These are phyloP conservation scores for Leuciscus idus DNA, from an alignment of 2,113 vertebrate genomes.

Conservation along the genomic window DNA sequence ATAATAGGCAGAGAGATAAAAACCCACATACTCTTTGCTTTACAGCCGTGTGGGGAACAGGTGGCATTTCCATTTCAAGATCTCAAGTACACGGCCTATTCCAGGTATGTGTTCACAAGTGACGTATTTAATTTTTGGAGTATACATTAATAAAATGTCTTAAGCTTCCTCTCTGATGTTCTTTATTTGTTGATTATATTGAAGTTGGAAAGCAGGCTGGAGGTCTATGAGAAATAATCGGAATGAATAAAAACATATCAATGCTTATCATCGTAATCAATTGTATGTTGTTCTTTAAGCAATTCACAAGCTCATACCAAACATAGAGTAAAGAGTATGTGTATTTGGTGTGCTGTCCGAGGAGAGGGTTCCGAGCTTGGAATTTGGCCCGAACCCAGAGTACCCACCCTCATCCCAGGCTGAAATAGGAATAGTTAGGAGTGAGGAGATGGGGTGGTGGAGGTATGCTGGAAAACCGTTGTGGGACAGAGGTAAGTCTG, in stretches of 20 bases:
- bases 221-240: background rate
- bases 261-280: background rate
- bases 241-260: background rate
- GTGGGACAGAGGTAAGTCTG: no score
- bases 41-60: background rate
- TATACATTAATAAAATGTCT: background rate
- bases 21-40: no score
- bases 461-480: no score
- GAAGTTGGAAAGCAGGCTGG: background rate
- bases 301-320: background rate
- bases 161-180: background rate
- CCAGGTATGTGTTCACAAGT: slow-evolving; percentile 47
- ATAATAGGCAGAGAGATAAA: no score
- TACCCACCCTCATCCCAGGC: no score
- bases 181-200: background rate
- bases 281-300: background rate
- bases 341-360: no score
- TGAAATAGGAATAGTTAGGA: no score
- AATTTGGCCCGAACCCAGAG: no score
- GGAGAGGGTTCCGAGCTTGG: no score
- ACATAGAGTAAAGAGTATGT: no score
- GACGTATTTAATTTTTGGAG: background rate
- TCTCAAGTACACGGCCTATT: slow-evolving; percentile 47
- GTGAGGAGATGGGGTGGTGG: no score
- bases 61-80: slow-evolving; percentile 53